Evolutionary conservation across 92 coral and sea anemone species (phyloP), one percentile per base, ranked within the genome.

Genomic region (Paramuricea clavata): DNA sequence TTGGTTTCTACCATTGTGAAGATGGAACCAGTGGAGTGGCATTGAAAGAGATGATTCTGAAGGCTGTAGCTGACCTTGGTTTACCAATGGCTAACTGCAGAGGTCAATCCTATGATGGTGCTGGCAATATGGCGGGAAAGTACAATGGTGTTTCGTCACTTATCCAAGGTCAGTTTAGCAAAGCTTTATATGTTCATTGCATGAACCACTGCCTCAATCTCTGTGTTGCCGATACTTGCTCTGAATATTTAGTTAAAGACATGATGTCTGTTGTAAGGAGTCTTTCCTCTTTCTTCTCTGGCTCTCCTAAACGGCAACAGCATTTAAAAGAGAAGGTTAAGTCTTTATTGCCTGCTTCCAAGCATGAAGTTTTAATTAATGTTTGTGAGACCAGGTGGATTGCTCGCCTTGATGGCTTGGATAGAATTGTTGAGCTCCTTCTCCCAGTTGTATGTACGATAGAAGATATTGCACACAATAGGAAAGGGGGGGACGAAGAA

Each of bases 221-320:
- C 65, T 89, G 92, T 81, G 85, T 92, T 65, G 94, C 86, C 12
- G 87, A 89, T 54, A 79, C 90, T 19, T 92, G 92, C 76, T 78
- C 80, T 49, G 54, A 88, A 62, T 87, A 84, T 75, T 79, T 86
- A 47, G 94, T 92, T 15, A 88, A 84, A 85, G 60, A 85, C 83
- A 89, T 89, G 90, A 85, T 89, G 90, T 78, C 42, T 60, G 74
- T 73, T 83, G 87, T 92, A 62, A 85, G 85, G 71, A 85, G 85
- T 81, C 73, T 85, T 35, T 86, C 90, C 9, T 83, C 81, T 62
- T 81, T 92, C 70, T 92, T 92, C 62, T 49, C 77, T 43, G 76
- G 86, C 42, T 88, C 92, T 39, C 92, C 94, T n/a, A 91, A 91
- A 88, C 86, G 86, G 44, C 89, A 84, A 65, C 90, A 86, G 74